These are phyloP conservation scores for Omphaloscelis lunosa DNA, from an alignment of 2,888 invertebrate species.

Conservation along the genomic window DNA sequence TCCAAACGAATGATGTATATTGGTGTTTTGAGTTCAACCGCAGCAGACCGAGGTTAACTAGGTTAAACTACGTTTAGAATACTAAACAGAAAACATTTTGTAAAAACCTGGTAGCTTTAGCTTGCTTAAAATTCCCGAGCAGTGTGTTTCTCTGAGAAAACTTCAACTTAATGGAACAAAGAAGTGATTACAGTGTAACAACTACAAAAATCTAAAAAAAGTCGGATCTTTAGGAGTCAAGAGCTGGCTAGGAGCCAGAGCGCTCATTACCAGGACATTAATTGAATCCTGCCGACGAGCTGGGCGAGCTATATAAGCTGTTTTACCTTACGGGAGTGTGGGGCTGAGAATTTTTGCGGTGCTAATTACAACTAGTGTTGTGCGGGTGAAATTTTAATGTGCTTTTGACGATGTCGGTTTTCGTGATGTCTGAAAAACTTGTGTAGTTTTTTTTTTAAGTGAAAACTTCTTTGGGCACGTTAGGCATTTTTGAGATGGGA, in stretches of 20 bases:
- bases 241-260: conserved; percentile 62
- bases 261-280: conserved; percentile 69
- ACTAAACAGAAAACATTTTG: conserved; percentile 48
- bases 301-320: conserved; percentile 48
- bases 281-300: conserved; percentile 68
- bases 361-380: conserved; percentile 30
- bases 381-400: conserved; percentile 15
- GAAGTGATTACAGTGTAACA: conserved; percentile 59
- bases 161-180: conserved; percentile 60
- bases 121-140: conserved; percentile 53
- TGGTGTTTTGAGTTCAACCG: conserved; percentile 49
- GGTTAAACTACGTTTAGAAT: conserved; percentile 53
- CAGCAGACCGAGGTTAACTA: conserved; percentile 47
- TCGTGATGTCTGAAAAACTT: too few species aligned
- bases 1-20: conserved; percentile 49
- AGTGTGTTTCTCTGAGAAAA: conserved; percentile 49
- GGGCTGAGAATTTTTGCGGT: conserved; percentile 24
- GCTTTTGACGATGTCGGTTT: background rate
- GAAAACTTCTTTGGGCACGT: too few species aligned
- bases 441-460: too few species aligned
- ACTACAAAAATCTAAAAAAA: conserved; percentile 53
- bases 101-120: conserved; percentile 21
- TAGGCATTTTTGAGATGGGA: too few species aligned
- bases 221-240: conserved; percentile 52
- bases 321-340: conserved; percentile 37